Conservation (phyloP, 2,888 invertebrate species). For the Hecatera dysodea region DNA sequence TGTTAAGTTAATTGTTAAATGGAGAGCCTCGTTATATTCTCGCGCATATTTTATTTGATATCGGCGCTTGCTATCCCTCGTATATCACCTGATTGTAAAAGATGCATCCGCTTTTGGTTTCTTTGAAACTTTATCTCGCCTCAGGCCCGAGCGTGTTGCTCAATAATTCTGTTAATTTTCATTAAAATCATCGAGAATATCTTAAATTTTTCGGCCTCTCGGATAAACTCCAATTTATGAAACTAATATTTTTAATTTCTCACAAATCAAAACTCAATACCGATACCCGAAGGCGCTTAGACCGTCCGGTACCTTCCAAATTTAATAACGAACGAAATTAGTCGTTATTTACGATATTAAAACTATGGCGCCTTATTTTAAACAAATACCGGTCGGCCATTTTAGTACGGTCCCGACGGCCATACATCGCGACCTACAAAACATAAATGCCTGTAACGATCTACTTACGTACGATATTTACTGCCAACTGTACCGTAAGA, state of each 20-base stretch:
- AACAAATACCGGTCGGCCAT: slow-evolving; percentile 72
- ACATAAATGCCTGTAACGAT: slow-evolving; percentile 69
- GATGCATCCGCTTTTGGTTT: slow-evolving; percentile 82
- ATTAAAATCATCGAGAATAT: slow-evolving; percentile 68
- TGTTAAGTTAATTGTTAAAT: slow-evolving; percentile 91
- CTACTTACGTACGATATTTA: slow-evolving; percentile 63
- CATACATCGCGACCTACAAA: slow-evolving; percentile 64
- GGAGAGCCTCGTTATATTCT: slow-evolving; percentile 87
- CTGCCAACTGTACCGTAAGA: slow-evolving; percentile 60
- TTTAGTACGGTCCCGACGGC: slow-evolving; percentile 57
- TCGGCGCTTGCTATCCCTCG: slow-evolving; percentile 75
- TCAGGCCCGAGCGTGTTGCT: slow-evolving; percentile 62
- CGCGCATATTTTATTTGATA: slow-evolving; percentile 85
- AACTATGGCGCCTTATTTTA: slow-evolving; percentile 72
- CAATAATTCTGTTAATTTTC: slow-evolving; percentile 76
- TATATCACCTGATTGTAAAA: slow-evolving; percentile 88
- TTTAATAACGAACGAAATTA: slow-evolving; percentile 77
- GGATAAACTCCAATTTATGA: slow-evolving; percentile 50
- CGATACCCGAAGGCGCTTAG: slow-evolving; percentile 61
- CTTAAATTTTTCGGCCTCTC: slow-evolving; percentile 51
- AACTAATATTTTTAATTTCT: slow-evolving; percentile 63
- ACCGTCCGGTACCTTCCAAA: slow-evolving; percentile 62
- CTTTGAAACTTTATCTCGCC: slow-evolving; percentile 71
- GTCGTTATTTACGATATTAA: slow-evolving; percentile 74
- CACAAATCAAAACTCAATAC: slow-evolving; percentile 66